Percentiles rank a stretch among this genome's conserved stretches.
phyloP scores from a whole-genome alignment of 2,113 vertebrate species.

The Pelvicachromis taeniatus region DNA sequence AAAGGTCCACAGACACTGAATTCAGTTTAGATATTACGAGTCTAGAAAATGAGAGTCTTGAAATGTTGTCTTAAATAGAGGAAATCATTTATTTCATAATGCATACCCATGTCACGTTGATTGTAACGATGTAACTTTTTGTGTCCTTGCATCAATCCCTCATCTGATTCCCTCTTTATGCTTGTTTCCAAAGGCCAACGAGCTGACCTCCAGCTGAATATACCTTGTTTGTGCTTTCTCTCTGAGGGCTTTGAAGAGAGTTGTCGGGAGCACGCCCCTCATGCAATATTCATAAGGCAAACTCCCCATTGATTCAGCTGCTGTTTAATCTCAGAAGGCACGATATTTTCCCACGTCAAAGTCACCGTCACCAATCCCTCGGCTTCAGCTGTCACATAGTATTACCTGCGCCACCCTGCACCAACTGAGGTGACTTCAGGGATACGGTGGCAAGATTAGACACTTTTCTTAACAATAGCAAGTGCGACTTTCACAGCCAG shows the following conservation, averaged over 20 bases:
- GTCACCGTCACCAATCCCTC: constrained; percentile 31
- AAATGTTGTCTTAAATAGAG: background rate
- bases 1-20: background rate
- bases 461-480: background rate
- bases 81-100: background rate
- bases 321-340: constrained; percentile 62
- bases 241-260: constrained; percentile 18
- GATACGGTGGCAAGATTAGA: background rate
- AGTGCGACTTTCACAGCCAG: background rate
- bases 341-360: constrained; percentile 53
- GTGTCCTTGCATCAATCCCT: background rate
- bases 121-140: background rate
- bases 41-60: background rate
- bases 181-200: constrained; percentile 21
- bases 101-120: background rate
- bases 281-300: constrained; percentile 42
- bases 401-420: constrained; percentile 30
- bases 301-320: constrained; percentile 53
- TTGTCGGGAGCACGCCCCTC: constrained; percentile 38
- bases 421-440: constrained; percentile 15
- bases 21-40: background rate
- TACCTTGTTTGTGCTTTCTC: constrained; percentile 33
- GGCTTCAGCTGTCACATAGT: constrained; percentile 31
- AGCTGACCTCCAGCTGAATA: constrained; percentile 38
- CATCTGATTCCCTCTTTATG: background rate